A percentile compares a stretch with the other conserved stretches of the same genome.
Evolutionary conservation across 2,113 vertebrate species (phyloP).

Genomic region (Thinocorus orbignyianus): DNA sequence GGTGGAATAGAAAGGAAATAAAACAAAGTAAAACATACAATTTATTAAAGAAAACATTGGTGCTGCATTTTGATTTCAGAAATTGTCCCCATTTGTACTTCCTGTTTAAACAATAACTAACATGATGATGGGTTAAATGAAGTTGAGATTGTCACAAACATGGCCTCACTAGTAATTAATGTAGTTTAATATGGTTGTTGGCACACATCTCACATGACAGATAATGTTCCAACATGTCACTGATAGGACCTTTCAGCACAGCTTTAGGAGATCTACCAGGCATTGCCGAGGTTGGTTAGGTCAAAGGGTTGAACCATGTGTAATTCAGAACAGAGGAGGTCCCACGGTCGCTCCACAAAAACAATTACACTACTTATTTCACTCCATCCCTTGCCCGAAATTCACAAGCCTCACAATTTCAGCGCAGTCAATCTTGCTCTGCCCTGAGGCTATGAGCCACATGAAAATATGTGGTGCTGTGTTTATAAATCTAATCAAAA

Average conservation of each 20-base stretch:
- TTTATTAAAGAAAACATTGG: conserved; percentile 45
- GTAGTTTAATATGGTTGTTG: conserved; percentile 71
- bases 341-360: conserved; percentile 82
- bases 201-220: conserved; percentile 77
- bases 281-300: conserved; percentile 76
- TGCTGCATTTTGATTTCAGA: conserved; percentile 42
- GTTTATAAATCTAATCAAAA: conserved; percentile 86
- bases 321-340: conserved; percentile 85
- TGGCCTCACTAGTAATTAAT: conserved; percentile 66
- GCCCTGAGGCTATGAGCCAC: conserved; percentile 75
- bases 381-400: conserved; percentile 75
- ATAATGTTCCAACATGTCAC: conserved; percentile 82
- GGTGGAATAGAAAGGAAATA: neutral
- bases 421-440: conserved; percentile 73
- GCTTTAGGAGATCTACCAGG: conserved; percentile 74
- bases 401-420: conserved; percentile 78
- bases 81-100: conserved; percentile 57
- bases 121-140: conserved; percentile 63
- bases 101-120: conserved; percentile 67
- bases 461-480: conserved; percentile 85
- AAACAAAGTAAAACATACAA: conserved; percentile 9
- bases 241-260: conserved; percentile 75
- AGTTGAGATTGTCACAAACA: conserved; percentile 65
- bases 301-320: conserved; percentile 84
- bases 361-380: conserved; percentile 85